These are phyloP conservation scores for Pogonus chalceus DNA, from an alignment of 1,140 invertebrate genomes.

Conservation along the genomic window DNA sequence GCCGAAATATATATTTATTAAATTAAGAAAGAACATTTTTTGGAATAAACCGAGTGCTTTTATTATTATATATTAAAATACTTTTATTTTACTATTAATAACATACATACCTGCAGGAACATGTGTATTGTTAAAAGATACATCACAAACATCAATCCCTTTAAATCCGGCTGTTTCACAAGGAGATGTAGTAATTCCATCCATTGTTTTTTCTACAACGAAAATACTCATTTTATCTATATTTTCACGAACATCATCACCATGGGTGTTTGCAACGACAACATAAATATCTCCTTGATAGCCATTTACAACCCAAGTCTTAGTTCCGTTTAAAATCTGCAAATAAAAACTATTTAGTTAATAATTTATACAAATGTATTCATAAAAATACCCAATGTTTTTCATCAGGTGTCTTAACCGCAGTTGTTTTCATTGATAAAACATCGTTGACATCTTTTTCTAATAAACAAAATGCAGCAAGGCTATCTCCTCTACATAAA, in stretches of 20 bases:
- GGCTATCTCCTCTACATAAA: constrained; percentile 36
- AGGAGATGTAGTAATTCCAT: constrained; percentile 57
- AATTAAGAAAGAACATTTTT: neutral
- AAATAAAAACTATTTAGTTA: neutral
- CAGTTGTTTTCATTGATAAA: constrained; percentile 30
- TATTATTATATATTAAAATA: constrained; percentile 2
- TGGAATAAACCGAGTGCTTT: too few relatives aligned
- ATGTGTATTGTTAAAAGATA: constrained; percentile 39
- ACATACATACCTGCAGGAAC: constrained; percentile 30
- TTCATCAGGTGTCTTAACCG: constrained; percentile 22
- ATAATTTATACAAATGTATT: constrained; percentile 3
- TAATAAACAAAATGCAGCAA: constrained; percentile 38
- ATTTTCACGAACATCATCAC: constrained; percentile 23
- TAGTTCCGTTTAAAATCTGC: constrained; percentile 38
- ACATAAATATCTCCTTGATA: constrained; percentile 40
- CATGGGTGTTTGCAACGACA: constrained; percentile 35
- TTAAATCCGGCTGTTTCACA: constrained; percentile 66
- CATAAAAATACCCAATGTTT: constrained; percentile 31
- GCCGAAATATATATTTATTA: too few relatives aligned
- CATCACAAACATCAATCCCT: constrained; percentile 29
- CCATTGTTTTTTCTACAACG: constrained; percentile 59
- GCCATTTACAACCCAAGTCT: constrained; percentile 40
- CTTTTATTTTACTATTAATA: constrained; percentile 4
- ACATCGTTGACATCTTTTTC: constrained; percentile 34
- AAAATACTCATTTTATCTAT: constrained; percentile 51